These are phyloP conservation scores for Oryctes rhinoceros DNA, from an alignment of 1,140 invertebrate genomes.

Conservation along the genomic window DNA sequence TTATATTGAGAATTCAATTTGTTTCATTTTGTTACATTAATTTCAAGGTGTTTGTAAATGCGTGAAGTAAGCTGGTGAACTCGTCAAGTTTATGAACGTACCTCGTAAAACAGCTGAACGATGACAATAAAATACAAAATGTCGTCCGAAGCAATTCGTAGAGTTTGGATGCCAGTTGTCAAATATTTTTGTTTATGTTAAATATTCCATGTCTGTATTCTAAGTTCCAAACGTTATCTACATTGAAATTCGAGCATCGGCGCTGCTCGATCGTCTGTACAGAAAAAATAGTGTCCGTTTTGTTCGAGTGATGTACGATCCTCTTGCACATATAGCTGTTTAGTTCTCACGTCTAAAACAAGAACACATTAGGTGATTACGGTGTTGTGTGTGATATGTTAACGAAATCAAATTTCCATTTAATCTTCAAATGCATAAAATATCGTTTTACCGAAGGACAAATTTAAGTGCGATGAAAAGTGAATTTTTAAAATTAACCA, in stretches of 20 bases:
- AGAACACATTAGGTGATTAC: conserved; percentile 25
- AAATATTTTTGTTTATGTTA: conserved; percentile 39
- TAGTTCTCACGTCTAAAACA: conserved; percentile 28
- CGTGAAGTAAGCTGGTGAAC: not conserved
- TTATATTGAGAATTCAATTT: not conserved
- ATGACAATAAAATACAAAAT: conserved; percentile 40
- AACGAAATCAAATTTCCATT: conserved; percentile 22
- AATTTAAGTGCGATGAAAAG: conserved; percentile 46
- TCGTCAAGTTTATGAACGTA: not conserved
- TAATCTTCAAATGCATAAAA: conserved; percentile 38
- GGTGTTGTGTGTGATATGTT: conserved; percentile 37
- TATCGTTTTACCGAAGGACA: conserved; percentile 36
- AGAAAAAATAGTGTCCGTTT: not conserved
- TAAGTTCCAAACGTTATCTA: not conserved
- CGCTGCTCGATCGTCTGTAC: not conserved
- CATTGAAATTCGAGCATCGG: not conserved
- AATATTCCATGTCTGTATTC: conserved; percentile 1
- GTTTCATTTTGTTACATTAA: not conserved
- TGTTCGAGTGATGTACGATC: conserved; percentile 17
- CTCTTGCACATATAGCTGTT: not conserved
- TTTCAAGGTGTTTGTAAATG: not conserved
- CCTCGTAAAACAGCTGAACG: conserved; percentile 32
- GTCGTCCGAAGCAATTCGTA: conserved; percentile 25
- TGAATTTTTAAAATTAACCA: conserved; percentile 44
- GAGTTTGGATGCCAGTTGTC: conserved; percentile 30